Evolutionary conservation across 2,797 vertebrate genomes (phyloP).

Genomic region (Microchirus variegatus): DNA sequence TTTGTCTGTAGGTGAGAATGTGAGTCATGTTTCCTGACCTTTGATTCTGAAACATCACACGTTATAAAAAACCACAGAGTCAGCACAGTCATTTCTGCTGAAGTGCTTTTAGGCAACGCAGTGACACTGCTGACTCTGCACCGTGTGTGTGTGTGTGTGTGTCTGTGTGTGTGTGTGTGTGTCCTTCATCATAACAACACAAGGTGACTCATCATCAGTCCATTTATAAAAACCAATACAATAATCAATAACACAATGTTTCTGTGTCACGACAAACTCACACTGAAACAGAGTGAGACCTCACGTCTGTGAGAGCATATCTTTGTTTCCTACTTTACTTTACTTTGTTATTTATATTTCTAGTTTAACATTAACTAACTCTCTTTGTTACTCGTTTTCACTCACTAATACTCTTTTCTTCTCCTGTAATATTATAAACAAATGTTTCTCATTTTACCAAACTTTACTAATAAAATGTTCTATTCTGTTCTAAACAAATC

Average conservation of each 20-base stretch:
- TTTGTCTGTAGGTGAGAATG: no score
- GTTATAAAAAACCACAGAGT: neutral
- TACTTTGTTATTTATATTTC: no score
- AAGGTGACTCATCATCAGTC: constrained; percentile 33
- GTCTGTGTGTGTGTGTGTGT: no score
- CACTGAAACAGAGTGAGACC: neutral
- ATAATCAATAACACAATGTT: constrained; percentile 33
- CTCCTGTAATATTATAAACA: no score
- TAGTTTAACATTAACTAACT: no score
- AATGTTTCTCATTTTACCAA: no score
- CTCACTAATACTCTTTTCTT: no score
- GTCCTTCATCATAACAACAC: constrained; percentile 22
- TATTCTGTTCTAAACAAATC: no score
- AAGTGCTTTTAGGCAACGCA: constrained; percentile 7
- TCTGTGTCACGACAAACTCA: neutral
- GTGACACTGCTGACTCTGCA: neutral
- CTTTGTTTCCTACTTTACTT: no score
- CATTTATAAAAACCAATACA: constrained; percentile 19
- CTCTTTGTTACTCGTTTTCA: no score
- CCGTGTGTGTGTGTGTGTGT: neutral
- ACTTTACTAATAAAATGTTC: no score
- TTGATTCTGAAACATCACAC: neutral
- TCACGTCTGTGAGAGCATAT: no score
- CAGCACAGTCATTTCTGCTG: neutral
- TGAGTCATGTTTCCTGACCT: neutral